Base-by-base conservation (phyloP, 2,113 vertebrate species). In the Calypte anna region DNA sequence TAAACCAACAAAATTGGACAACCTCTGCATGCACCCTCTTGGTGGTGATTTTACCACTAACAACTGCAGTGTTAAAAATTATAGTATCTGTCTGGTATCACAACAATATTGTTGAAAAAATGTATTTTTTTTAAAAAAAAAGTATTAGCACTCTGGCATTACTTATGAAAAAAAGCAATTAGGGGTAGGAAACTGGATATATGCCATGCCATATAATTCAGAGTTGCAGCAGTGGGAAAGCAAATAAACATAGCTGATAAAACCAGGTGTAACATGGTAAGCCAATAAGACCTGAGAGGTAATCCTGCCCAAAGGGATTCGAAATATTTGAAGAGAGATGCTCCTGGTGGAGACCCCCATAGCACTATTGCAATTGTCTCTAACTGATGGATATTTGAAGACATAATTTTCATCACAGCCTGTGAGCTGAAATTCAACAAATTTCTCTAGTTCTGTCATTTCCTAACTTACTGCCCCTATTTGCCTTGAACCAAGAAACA, bases 191-290 rank as follows among this genome's bases (percentile, higher is more conserved):
- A 73, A 70, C 21, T 59, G 67, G 17, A 30, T 55, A 25, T 25
- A 46, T 7, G 53, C n/a, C 9, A 2, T 44, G 46, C 9, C 14
- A 55, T 36, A 40, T n/a, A 0, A 0, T 17, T 36, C 75, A 51
- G 36, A 81, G 23, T 6, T 85, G 28, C 38, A 69, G 30, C 16
- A 75, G 27, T 46, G 53, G 36, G 55, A 40, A 6, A 72, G 53
- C 78, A 88, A 78, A 87, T 53, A 87, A 87, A 50, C 19, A 33
- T 28, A 76, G 59, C 28, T 77, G 67, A 89, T 74, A 77, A 85
- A 85, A 92, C 14, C 6, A 25, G 28, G 36, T 74, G 28, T 89
- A 28, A 44, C 6, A 7, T 28, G 12, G 25, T 44, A 92, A 88
- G 36, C 9, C 14, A 57, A 5, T 24, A 75, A 76, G 17, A 57